phyloP scores from a whole-genome alignment of 2,113 vertebrate species.

The Carassius auratus region DNA sequence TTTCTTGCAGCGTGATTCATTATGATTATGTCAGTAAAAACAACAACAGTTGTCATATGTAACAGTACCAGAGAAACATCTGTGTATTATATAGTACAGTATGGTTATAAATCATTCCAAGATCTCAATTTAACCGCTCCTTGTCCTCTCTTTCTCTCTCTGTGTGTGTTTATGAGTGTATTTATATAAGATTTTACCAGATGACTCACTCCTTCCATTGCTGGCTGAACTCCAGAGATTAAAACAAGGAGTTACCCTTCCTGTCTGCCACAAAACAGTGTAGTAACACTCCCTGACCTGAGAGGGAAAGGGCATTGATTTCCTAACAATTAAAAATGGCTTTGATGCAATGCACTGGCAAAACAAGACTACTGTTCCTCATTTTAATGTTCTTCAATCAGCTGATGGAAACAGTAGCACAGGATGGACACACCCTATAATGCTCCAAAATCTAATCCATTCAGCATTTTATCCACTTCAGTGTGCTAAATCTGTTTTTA shows the following conservation, averaged over 20 bases:
- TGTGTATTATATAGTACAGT: background rate
- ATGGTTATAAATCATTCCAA: background rate
- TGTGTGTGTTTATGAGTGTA: conserved; percentile 1
- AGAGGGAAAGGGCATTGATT: conserved; percentile 20
- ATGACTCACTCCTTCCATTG: conserved; percentile 67
- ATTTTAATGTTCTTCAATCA: background rate
- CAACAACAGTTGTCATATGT: background rate
- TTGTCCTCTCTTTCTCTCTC: background rate
- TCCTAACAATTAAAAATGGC: background rate
- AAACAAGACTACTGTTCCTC: background rate
- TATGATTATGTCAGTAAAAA: background rate
- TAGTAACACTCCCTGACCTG: conserved; percentile 30
- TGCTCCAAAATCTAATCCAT: background rate
- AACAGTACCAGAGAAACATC: background rate
- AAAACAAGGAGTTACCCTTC: conserved; percentile 50
- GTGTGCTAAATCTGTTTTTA: conserved; percentile 11
- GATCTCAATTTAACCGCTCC: background rate
- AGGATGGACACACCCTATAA: background rate
- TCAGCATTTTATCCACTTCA: background rate
- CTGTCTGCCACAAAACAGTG: background rate
- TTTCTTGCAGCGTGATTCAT: background rate
- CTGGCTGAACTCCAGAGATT: conserved; percentile 43
- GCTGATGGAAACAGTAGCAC: background rate
- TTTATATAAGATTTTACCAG: conserved; percentile 13
- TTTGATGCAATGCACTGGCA: background rate